Conservation (phyloP, 2,113 vertebrate species). For the Podarcis muralis region DNA sequence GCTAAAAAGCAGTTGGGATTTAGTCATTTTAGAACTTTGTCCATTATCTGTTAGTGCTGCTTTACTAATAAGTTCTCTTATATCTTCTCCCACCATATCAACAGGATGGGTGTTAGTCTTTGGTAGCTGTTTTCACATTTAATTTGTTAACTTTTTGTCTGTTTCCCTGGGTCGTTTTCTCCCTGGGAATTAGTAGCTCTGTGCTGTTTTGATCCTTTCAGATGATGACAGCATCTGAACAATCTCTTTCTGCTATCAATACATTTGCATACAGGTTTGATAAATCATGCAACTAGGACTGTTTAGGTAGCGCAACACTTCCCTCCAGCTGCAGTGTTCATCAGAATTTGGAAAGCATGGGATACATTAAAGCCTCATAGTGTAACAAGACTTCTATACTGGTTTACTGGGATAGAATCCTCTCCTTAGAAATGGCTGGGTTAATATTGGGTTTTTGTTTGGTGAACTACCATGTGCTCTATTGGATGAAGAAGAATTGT, state of each 20-base stretch:
- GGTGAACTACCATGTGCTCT: too few relatives aligned
- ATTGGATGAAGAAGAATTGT: too few relatives aligned
- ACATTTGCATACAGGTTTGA: neutral
- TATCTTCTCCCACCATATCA: neutral
- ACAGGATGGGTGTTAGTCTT: neutral
- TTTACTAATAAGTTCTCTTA: neutral
- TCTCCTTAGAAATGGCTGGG: too few relatives aligned
- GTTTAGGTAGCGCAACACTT: neutral
- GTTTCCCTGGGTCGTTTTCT: neutral
- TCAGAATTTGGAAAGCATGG: neutral
- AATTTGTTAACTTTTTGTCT: neutral
- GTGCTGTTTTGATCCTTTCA: neutral
- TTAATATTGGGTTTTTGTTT: too few relatives aligned
- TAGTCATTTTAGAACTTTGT: neutral
- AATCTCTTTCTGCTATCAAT: neutral
- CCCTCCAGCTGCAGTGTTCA: neutral
- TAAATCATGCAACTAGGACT: neutral
- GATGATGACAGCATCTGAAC: neutral
- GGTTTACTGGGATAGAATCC: neutral
- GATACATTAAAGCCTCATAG: too few relatives aligned
- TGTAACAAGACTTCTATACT: too few relatives aligned
- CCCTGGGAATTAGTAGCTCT: neutral
- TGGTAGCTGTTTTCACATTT: neutral
- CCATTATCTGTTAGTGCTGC: too few relatives aligned
- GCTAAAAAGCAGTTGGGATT: neutral